Evolutionary conservation across 2,888 invertebrate species (phyloP), one percentile per base, ranked within the genome.

Genomic region (Chymomyza procnemis): DNA sequence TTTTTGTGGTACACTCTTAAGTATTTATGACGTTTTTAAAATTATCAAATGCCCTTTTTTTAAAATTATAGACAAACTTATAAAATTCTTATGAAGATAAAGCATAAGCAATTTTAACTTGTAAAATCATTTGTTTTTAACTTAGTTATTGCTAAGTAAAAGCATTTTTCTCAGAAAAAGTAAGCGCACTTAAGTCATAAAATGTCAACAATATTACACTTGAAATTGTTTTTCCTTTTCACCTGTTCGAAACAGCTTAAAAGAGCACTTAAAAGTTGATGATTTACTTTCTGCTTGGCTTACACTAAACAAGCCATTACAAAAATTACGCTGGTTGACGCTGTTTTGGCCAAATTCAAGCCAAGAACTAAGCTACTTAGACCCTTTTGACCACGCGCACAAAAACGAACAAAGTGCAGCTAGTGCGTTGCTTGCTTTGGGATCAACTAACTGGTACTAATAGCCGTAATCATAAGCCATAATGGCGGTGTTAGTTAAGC

Each of bases 401-500:
- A 46, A 48, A 58, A 56, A 58, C 68, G 21, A 55, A 72, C 77
- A 77, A 76, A 77, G 75, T 77, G 69, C 55, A 64, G 63, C 73
- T 65, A 75, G 77, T 70, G 75, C 73, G 65, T n/a, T n/a, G n/a
- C 21, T 19, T 16, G 41, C 57, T 19, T 55, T 74, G 73, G 77
- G 74, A 75, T 64, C 67, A 70, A 73, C 73, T 76, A 71, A 75
- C 75, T 73, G 70, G 75, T 75, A 78, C 80, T 82, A 85, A 85
- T 85, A 82, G 81, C 85, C 85, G 75, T 82, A 82, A 82, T 82
- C 85, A 82, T 80, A 85, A 78, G 82, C 81, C 82, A 85, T 81
- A 85, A 81, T 85, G 80, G 58, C 65, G 19, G 14, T 54, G 54
- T 54, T 21, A 67, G 66, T 73, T n/a, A 14, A 56, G 71, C 71